A percentile compares a stretch with the other conserved stretches of the same genome.
phyloP scores from a whole-genome alignment of 2,888 invertebrate species.

The Latrodectus hesperus region DNA sequence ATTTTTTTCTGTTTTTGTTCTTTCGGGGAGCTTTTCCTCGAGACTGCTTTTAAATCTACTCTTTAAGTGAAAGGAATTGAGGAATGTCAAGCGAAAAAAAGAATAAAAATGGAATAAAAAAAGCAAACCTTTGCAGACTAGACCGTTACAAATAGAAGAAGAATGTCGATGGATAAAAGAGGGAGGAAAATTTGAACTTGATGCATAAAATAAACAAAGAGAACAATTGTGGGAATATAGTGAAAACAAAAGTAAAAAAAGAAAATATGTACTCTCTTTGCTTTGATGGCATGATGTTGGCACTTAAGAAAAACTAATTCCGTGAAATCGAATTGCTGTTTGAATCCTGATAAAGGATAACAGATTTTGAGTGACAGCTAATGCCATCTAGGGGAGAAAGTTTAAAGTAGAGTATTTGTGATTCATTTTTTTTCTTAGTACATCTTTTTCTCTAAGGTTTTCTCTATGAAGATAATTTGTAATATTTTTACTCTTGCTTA shows the following conservation, averaged over 20 bases:
- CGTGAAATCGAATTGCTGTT: slow-evolving; percentile 50
- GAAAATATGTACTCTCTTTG: neutral
- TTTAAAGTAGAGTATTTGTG: neutral
- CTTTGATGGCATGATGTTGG: slow-evolving; percentile 45
- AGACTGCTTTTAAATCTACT: slow-evolving; percentile 36
- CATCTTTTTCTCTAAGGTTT: too few relatives aligned
- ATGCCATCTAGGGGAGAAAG: slow-evolving; percentile 21
- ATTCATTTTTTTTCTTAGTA: too few relatives aligned
- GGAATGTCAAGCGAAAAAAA: slow-evolving; percentile 1
- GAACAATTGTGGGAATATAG: slow-evolving; percentile 16
- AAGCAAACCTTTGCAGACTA: neutral
- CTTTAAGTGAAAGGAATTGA: slow-evolving; percentile 41
- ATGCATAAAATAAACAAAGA: slow-evolving; percentile 36
- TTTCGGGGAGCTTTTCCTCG: neutral
- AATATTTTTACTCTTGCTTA: too few relatives aligned
- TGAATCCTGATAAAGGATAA: neutral
- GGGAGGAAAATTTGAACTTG: neutral
- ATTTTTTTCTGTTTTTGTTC: slow-evolving; percentile 1
- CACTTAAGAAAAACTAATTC: slow-evolving; percentile 47
- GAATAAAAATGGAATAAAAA: neutral
- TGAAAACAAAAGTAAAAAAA: slow-evolving; percentile 32
- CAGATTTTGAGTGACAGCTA: neutral
- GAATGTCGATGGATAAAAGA: slow-evolving; percentile 17
- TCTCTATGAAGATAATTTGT: too few relatives aligned
- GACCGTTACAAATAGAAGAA: slow-evolving; percentile 37